Conservation (phyloP, 1,140 invertebrate genomes). For the Dysdera silvatica region DNA sequence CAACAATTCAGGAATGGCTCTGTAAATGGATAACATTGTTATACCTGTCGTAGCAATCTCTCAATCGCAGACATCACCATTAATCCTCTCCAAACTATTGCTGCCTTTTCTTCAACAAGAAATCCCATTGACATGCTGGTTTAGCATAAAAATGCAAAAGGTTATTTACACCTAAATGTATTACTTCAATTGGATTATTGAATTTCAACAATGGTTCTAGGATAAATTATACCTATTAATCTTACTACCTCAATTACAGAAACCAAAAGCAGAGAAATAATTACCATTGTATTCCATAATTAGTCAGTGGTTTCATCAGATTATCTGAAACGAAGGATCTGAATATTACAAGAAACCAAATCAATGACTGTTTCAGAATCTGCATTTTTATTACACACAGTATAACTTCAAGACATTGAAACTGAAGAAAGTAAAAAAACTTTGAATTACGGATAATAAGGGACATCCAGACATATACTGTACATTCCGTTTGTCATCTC, state of each 20-base stretch:
- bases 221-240: too few species aligned
- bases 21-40: too few species aligned
- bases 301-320: conserved; percentile 72
- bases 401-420: conserved; percentile 1
- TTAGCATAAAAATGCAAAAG: too few species aligned
- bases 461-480: too few species aligned
- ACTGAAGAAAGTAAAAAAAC: neutral
- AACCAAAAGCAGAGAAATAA: too few species aligned
- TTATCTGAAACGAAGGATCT: conserved; percentile 50
- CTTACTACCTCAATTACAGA: too few species aligned
- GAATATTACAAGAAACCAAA: conserved; percentile 6
- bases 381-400: neutral
- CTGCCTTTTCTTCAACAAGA: conserved; percentile 63
- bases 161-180: too few species aligned
- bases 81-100: conserved; percentile 79
- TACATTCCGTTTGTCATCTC: too few species aligned
- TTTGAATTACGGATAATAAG: too few species aligned
- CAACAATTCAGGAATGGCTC: too few species aligned
- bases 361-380: neutral
- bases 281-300: conserved; percentile 88
- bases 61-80: conserved; percentile 93
- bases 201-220: too few species aligned
- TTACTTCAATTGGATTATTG: too few species aligned
- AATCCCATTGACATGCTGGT: conserved; percentile 86
- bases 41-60: conserved; percentile 67